phyloP scores from a whole-genome alignment of 1,140 invertebrate genomes.

The Trichonephila clavata region DNA sequence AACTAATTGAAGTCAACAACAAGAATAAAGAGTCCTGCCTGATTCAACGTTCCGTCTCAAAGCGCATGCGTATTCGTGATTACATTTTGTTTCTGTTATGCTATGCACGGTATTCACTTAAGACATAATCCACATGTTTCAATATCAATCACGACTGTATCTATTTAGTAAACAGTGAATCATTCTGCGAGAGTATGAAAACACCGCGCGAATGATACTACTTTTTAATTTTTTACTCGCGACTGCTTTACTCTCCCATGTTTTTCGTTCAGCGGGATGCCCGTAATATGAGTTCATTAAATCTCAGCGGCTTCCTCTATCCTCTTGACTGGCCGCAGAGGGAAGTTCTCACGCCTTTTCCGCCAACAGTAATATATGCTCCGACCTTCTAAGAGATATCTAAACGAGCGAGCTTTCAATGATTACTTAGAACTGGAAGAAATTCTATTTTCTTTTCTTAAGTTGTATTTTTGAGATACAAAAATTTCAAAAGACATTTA shows the following conservation, averaged over 20 bases:
- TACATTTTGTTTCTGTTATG: not conserved
- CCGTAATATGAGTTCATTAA: constrained; percentile 75
- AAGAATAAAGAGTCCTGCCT: too few relatives aligned
- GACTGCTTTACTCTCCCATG: constrained; percentile 35
- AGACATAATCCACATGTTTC: not conserved
- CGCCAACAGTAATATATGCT: constrained; percentile 46
- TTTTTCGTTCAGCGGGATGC: constrained; percentile 72
- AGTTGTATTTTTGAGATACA: too few relatives aligned
- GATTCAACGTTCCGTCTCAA: too few relatives aligned
- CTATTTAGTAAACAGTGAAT: not conserved
- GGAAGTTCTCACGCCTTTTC: constrained; percentile 75
- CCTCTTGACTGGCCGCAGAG: constrained; percentile 61
- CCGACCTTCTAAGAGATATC: constrained; percentile 13
- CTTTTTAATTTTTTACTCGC: not conserved
- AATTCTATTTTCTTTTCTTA: not conserved
- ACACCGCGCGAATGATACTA: not conserved
- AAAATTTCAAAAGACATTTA: too few relatives aligned
- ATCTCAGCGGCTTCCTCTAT: constrained; percentile 72
- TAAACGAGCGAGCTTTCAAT: not conserved
- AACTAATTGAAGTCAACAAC: too few relatives aligned
- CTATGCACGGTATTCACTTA: not conserved
- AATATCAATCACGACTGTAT: not conserved
- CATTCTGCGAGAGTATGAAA: not conserved
- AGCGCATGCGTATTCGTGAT: not conserved
- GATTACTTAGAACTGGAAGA: not conserved